Evolutionary conservation across 2,888 invertebrate genomes (phyloP), one percentile per base, ranked within the genome.

Genomic region (Megalurothrips usitatus): DNA sequence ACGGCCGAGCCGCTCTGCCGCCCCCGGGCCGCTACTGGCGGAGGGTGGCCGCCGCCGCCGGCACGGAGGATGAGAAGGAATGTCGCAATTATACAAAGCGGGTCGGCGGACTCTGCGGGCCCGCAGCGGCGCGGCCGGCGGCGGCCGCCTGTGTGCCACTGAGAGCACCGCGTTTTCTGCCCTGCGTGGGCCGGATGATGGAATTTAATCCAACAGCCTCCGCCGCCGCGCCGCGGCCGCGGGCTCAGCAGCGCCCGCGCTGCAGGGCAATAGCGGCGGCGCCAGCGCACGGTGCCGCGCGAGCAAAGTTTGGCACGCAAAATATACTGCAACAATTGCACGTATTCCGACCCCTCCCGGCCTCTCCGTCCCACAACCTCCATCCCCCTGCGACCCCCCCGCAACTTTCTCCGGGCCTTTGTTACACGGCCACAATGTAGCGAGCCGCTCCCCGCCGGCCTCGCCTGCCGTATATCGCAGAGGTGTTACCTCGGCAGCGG

Each of bases 261-360:
- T 4, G 34, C 34, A 43, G 34, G 10, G 52, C 52, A 52, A 10
- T 10, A 19, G 52, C 52, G 10, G 12, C 52, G 10, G 14, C 58
- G 6, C 14, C 58, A 4, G 19, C 14, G 58, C 58, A 17, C 0
- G 52, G 52, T 19, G 34, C 58, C 58, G n/a, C 14, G 11, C 23
- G 68, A 9, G 68, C 9, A n/a, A 68, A 68, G 68, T 23, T 11
- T 68, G 23, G 68, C 68, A 68, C 68, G 68, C 68, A 26, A 75
- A 75, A 26, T 58, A 19, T 26, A 75, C 68, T 75, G 68, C 68
- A 75, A 75, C 68, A 75, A 75, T 75, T 75, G 68, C 68, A 75
- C 68, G 26, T 26, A 75, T 75, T 75, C 68, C 58, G 4, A 6
- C 58, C n/a, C n/a, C n/a, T n/a, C n/a, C n/a, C n/a, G n/a, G n/a